Evolutionary conservation across 2,113 vertebrate species (phyloP).

Genomic region (Lepidothrix coronata): DNA sequence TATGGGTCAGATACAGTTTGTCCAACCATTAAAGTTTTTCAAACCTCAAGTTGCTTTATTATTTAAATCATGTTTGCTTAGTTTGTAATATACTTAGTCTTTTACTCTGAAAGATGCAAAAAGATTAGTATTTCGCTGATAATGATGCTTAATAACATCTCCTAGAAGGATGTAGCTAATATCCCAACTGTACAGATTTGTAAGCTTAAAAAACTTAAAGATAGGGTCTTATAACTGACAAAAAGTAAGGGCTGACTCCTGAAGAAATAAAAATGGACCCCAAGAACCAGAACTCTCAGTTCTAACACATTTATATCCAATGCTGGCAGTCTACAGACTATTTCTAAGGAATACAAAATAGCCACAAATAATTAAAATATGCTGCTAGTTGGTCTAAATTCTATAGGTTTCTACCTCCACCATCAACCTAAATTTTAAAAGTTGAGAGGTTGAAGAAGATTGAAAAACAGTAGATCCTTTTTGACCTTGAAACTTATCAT

Average conservation of each 20-base stretch:
- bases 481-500: accelerated
- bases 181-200: background rate
- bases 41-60: background rate
- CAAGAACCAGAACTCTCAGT: background rate
- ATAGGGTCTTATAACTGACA: background rate
- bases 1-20: background rate
- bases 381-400: background rate
- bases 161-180: background rate
- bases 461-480: background rate
- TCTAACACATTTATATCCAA: background rate
- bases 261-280: background rate
- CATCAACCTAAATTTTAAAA: background rate
- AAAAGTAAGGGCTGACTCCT: background rate
- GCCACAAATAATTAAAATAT: background rate
- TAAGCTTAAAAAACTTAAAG: background rate
- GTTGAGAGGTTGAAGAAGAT: background rate
- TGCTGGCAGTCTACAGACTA: background rate
- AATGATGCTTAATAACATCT: background rate
- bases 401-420: background rate
- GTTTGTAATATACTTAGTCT: background rate
- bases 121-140: background rate
- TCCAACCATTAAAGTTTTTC: background rate
- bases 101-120: background rate
- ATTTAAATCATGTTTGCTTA: background rate
- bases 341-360: background rate